Base-by-base conservation (phyloP, 2,113 vertebrate genomes). In the Chamaetylas fuelleborni region DNA sequence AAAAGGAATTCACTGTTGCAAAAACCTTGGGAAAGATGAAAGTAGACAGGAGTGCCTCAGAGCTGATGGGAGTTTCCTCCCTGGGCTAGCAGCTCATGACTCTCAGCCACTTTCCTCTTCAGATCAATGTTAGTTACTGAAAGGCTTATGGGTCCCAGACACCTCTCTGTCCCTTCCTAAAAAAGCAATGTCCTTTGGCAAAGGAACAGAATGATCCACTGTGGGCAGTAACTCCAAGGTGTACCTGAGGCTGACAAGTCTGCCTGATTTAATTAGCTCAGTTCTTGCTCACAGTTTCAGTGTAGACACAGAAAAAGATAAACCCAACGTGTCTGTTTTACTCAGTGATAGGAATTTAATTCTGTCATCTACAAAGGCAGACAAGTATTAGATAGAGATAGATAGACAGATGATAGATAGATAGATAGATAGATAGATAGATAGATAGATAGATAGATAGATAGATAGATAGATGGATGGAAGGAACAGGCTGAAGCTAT, bases 211-310 rank as follows among this genome's bases (percentile, higher is more conserved):
- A 76, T n/a, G 51, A 82, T 71, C 10, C 3, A 64, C 54, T 77
- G 62, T 22, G 19, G 31, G 36, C 42, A 65, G 31, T 65, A 88
- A 77, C 60, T 83, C 56, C 57, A 83, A 71, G 67, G 45, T 48
- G n/a, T 73, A 82, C 19, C 43, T 4, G 8, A 93, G 61, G 57
- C 40, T 84, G 48, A 50, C 64, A 92, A 90, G 88, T 88, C 60
- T 78, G 40, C 70, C 40, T 10, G 0, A 56, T 83, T 84, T 83
- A 90, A 92, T 90, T 70, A 95, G 31, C 43, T 95, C 51, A 54
- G 29, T 53, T 88, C 69, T 93, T 95, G 82, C 76, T 95, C 92
- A 93, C 48, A 86, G 85, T 95, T 95, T 96, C 95, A 95, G 31
- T 86, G 72, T 86, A 93, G 76, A 92, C 93, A 60, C 56, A 88